Evolutionary conservation across 2,797 vertebrate species (phyloP).

Genomic region (Sebastes steindachneri): DNA sequence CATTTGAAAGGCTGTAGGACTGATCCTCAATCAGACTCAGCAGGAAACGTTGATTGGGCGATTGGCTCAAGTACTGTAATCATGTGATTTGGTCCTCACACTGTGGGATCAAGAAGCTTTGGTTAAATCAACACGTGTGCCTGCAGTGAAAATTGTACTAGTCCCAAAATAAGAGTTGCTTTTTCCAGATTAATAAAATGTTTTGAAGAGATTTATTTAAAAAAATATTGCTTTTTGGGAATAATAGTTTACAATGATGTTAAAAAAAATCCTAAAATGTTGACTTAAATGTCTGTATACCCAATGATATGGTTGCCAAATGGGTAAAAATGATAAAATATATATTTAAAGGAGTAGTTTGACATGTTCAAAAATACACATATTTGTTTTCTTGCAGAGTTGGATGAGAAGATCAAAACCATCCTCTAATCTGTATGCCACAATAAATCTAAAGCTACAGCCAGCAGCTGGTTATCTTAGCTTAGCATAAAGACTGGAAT

Average conservation of each 20-base stretch:
- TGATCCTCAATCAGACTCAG: background rate
- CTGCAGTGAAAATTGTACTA: background rate
- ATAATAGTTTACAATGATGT: background rate
- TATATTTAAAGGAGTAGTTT: background rate
- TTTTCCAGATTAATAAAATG: background rate
- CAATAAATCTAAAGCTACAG: background rate
- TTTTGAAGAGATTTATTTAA: background rate
- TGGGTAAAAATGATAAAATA: background rate
- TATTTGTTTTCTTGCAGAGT: background rate
- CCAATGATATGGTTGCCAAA: background rate
- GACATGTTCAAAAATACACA: background rate
- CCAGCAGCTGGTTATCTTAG: background rate
- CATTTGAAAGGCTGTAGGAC: background rate
- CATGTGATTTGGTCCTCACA: background rate
- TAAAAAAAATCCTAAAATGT: background rate
- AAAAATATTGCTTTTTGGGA: background rate
- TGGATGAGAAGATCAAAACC: background rate
- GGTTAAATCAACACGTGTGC: background rate
- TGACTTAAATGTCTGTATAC: background rate
- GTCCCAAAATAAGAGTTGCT: background rate
- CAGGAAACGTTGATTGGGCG: background rate
- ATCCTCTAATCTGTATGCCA: background rate
- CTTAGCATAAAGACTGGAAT: background rate
- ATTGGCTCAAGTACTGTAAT: background rate
- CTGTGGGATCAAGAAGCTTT: background rate